Evolutionary conservation across 2,888 invertebrate genomes (phyloP).

Genomic region (Metopia argyrocephala): DNA sequence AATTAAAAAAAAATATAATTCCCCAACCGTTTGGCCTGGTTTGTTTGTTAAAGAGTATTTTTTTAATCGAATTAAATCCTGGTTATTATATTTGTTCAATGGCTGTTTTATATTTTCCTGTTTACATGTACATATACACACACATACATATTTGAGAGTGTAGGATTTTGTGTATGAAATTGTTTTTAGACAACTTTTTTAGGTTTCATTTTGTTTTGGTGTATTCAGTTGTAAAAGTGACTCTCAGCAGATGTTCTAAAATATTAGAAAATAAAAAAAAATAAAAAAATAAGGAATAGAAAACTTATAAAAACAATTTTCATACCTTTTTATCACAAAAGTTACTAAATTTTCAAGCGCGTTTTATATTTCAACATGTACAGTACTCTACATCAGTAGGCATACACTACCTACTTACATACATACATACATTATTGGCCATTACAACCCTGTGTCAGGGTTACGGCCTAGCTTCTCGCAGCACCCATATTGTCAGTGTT

Average conservation of each 20-base stretch:
- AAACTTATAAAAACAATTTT: too few species aligned
- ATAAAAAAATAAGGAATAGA: too few species aligned
- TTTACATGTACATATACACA: too few species aligned
- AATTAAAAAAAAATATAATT: neutral
- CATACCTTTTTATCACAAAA: conserved; percentile 45
- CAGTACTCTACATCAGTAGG: neutral
- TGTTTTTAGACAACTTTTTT: conserved; percentile 6
- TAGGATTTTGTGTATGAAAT: neutral
- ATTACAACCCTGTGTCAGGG: too few species aligned
- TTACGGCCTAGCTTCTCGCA: too few species aligned
- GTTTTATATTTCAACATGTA: conserved; percentile 1
- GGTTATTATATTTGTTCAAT: conserved; percentile 62
- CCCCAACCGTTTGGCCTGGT: conserved; percentile 45
- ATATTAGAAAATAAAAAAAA: conserved; percentile 3
- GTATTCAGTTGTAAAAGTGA: neutral
- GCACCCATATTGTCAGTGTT: too few species aligned
- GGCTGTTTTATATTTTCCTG: conserved; percentile 11
- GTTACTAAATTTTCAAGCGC: conserved; percentile 10
- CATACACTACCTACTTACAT: too few species aligned
- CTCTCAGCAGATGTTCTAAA: conserved; percentile 36
- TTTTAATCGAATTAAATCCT: conserved; percentile 72
- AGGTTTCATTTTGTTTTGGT: neutral
- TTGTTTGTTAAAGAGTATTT: conserved; percentile 22
- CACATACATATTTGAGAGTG: too few species aligned
- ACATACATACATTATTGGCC: too few species aligned